A percentile compares a stretch with the other conserved stretches of the same genome.
Conservation (phyloP, 2,888 invertebrate species). For the Leptogaster cylindrica region DNA sequence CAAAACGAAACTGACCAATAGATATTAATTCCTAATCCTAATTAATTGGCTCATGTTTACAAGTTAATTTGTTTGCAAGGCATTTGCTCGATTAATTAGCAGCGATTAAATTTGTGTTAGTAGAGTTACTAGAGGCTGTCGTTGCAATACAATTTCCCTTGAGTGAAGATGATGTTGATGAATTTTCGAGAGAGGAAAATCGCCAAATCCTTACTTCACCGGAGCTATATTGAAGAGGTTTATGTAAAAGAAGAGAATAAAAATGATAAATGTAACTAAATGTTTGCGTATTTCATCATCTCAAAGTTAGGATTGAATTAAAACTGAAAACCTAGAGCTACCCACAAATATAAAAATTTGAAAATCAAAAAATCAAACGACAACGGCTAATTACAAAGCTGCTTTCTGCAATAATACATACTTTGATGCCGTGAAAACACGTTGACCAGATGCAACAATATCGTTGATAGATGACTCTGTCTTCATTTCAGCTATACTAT, state of each 20-base stretch:
- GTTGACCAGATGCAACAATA: slow-evolving; percentile 69
- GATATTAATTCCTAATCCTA: background rate
- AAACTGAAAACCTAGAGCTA: background rate
- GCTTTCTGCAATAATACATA: slow-evolving; percentile 62
- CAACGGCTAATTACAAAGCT: background rate
- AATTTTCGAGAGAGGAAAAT: slow-evolving; percentile 53
- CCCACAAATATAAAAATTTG: background rate
- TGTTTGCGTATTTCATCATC: background rate
- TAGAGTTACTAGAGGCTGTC: slow-evolving; percentile 33
- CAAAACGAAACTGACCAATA: background rate
- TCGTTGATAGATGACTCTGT: slow-evolving; percentile 75
- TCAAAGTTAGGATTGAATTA: background rate
- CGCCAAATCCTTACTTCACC: slow-evolving; percentile 56
- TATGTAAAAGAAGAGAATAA: slow-evolving; percentile 19
- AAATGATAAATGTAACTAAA: slow-evolving; percentile 25
- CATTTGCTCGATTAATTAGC: slow-evolving; percentile 21
- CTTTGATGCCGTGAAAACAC: slow-evolving; percentile 84
- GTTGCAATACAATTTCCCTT: slow-evolving; percentile 27
- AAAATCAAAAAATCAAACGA: background rate
- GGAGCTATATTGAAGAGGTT: slow-evolving; percentile 42
- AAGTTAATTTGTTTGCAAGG: slow-evolving; percentile 7
- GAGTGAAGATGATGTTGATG: slow-evolving; percentile 46
- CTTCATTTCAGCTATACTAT: slow-evolving; percentile 70
- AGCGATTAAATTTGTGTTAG: slow-evolving; percentile 26
- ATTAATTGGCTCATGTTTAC: slow-evolving; percentile 7